Conservation (phyloP, 2,113 vertebrate genomes). For the Larimichthys crocea region DNA sequence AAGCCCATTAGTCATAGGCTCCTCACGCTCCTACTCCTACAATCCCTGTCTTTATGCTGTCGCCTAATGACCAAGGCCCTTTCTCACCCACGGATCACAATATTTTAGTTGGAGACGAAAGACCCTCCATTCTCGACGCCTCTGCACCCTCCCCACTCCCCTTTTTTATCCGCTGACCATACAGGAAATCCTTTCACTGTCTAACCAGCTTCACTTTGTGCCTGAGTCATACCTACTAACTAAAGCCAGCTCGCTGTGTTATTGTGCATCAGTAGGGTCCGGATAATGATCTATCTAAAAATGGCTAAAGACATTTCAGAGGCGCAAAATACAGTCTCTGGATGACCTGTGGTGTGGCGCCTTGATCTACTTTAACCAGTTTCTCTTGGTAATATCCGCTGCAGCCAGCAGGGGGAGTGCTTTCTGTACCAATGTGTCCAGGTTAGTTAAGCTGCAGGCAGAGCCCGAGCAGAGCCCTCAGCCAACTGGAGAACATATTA, state of each 20-base stretch:
- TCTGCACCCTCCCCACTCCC: conserved; percentile 47
- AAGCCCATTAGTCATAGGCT: conserved; percentile 89
- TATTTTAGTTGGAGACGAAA: conserved; percentile 81
- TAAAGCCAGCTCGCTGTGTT: conserved; percentile 31
- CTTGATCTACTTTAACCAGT: conserved; percentile 40
- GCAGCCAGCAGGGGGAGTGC: conserved; percentile 78
- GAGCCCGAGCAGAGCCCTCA: conserved; percentile 45
- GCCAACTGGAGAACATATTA: conserved; percentile 51
- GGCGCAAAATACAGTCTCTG: conserved; percentile 30
- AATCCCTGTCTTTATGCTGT: conserved; percentile 78
- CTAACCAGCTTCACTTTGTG: conserved; percentile 58
- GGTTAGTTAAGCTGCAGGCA: conserved; percentile 43
- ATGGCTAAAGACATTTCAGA: conserved; percentile 51
- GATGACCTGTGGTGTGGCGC: conserved; percentile 32
- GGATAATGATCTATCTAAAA: conserved; percentile 60
- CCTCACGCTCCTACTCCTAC: conserved; percentile 79
- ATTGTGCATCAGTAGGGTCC: conserved; percentile 9
- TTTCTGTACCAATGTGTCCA: conserved; percentile 65
- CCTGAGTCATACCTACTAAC: conserved; percentile 55
- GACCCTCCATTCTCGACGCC: conserved; percentile 63
- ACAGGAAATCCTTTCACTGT: conserved; percentile 70
- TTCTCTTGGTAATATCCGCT: conserved; percentile 23
- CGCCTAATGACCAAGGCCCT: conserved; percentile 77
- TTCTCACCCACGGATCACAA: conserved; percentile 82
- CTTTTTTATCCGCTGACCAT: conserved; percentile 66